Evolutionary conservation across 2,888 invertebrate species (phyloP), one percentile per base, ranked within the genome.

Genomic region (Gari tellinella): DNA sequence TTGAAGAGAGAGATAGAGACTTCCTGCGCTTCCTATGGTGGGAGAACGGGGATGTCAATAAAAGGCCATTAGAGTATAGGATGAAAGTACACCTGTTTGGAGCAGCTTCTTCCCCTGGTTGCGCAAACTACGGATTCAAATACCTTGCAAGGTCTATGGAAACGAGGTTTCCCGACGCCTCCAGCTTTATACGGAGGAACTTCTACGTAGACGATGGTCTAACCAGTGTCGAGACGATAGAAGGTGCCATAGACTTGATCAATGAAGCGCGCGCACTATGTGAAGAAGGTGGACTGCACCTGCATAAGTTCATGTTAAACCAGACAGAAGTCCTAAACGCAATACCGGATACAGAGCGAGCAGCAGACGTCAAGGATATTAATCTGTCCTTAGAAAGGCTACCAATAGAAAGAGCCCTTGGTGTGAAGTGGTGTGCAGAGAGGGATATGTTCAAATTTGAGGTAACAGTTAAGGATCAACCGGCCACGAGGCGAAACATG

Each of bases 11-110:
- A 25, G 68, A 74, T 48, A 48, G 69, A 19, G 61, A 81, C 48
- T 80, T 43, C 41, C 57, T 80, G 17, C 38, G 77, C 4, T 79
- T 83, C 45, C 45, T 82, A 48, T 83, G 82, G 77, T 84, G 77
- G 69, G 53, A 74, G 41, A 37, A 74, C 53, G 68, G 66, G 14
- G 61, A 76, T 43, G 14, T 55, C 5, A 37, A 49, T 5, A 51
- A 31, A 3, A 53, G 57, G 1, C 60, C 65, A 10, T 12, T 45
- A 5, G 80, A 80, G 2, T 77, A 72, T 45, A 48, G 72, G 14
- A 81, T 81, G 79, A 46, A 19, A 15, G 68, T 66, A 5, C 72
- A 78, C 57, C 40, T 74, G 4, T 74, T 78, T 69, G 81, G 77
- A 12, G 72, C 73, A 8, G 57, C 79, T 0, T 81, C 81, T 0